These are phyloP conservation scores for Misgurnus anguillicaudatus DNA, from an alignment of 2,113 vertebrate genomes.

Conservation along the genomic window DNA sequence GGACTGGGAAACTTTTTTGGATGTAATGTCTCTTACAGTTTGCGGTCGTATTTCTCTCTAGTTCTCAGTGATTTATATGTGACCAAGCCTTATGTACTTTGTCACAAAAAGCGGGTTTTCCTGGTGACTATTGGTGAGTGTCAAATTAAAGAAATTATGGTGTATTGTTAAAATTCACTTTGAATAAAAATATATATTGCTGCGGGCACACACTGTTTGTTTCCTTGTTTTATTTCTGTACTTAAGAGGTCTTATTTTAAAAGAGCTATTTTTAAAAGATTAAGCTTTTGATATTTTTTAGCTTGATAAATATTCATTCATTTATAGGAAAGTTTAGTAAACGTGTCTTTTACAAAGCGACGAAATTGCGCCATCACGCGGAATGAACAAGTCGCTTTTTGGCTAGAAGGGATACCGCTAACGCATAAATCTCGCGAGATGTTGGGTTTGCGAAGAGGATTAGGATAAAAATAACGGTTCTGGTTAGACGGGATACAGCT, in stretches of 20 bases:
- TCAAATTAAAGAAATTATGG: slow-evolving; percentile 99
- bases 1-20: slow-evolving; percentile 90
- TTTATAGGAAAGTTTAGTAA: not conserved
- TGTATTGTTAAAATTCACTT: slow-evolving; percentile 99
- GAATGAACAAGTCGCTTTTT: not conserved
- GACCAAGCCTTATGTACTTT: slow-evolving; percentile 99
- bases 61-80: slow-evolving; percentile 99
- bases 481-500: too few relatives aligned
- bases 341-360: not conserved
- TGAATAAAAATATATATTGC: slow-evolving; percentile 99
- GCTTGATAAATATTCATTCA: not conserved
- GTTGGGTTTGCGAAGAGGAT: too few relatives aligned
- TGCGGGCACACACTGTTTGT: slow-evolving; percentile 73
- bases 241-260: not conserved
- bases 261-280: too few relatives aligned
- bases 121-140: slow-evolving; percentile 99
- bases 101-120: slow-evolving; percentile 99
- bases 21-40: slow-evolving; percentile 97
- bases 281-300: not conserved
- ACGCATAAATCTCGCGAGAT: too few relatives aligned
- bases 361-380: slow-evolving; percentile 36
- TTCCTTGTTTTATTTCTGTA: slow-evolving; percentile 39
- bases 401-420: not conserved
- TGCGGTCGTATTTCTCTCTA: slow-evolving; percentile 89
- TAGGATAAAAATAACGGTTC: too few relatives aligned